Evolutionary conservation across 2,797 vertebrate genomes (phyloP), one percentile per base, ranked within the genome.

Genomic region (Chrysocyon brachyurus): DNA sequence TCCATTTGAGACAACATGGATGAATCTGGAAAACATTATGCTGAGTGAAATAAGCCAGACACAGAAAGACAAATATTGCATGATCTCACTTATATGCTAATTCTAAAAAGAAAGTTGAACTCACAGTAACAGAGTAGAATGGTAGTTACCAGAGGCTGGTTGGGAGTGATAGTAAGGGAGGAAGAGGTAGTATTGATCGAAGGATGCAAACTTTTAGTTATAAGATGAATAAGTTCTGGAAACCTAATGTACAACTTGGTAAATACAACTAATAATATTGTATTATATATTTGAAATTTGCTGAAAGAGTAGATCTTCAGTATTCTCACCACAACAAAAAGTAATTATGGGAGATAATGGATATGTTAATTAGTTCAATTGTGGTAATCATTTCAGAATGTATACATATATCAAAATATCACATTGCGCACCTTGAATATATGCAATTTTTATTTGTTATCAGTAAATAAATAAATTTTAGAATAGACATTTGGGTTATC

Each of bases 11-110:
- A 83, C n/a, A 68, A 66, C 19, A 63, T 46, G 26, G 33, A 56
- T 89, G 7, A 75, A 63, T 10, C 46, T 89, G 33, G 56, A 82
- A n/a, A 46, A 40, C 26, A 82, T 82, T 73, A 24, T 26, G 21
- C 57, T 87, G 73, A 63, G 9, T 54, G 22, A 88, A 82, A 73
- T 88, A 52, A 92, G 73, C 83, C 86, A 89, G 26, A 63, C 40
- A 54, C 66, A 94, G 36, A 70, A 87, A 87, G 78, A 89, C 52
- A 86, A 86, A n/a, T 66, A 57, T 78, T 64, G n/a, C 49, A 49
- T 68, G 61, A 93, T 66, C 10, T 93, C 26, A 78, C 52, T 78
- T 21, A 57, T 33, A 66, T 49, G 22, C 28, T 21, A 36, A 86
- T 24, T 59, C 73, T 68, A 40, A 72, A 83, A 57, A 49, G 17